Evolutionary conservation across 2,113 vertebrate genomes (phyloP).

Genomic region (Anolis sagrei): DNA sequence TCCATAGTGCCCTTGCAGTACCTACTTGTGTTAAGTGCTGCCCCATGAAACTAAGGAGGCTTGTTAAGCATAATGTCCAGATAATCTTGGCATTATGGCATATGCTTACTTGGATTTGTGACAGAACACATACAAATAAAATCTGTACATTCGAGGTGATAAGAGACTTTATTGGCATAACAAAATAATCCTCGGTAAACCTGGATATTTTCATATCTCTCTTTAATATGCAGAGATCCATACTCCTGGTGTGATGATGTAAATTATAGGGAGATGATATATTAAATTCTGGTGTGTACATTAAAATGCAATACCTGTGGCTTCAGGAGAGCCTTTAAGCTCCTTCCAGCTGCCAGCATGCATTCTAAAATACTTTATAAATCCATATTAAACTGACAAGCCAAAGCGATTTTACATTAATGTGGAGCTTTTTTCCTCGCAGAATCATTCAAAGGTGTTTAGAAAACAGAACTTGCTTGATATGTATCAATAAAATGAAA

Average conservation of each 20-base stretch:
- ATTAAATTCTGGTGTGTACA: conserved; percentile 68
- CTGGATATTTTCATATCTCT: conserved; percentile 34
- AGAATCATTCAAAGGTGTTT: conserved; percentile 57
- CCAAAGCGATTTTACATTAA: conserved; percentile 38
- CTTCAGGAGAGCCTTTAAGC: conserved; percentile 71
- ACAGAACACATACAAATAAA: accelerated
- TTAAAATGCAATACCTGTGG: conserved; percentile 64
- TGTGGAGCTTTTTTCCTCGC: conserved; percentile 51
- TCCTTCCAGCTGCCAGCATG: conserved; percentile 58
- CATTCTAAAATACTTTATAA: conserved; percentile 58
- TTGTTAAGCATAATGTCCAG: accelerated
- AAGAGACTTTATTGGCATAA: conserved; percentile 23
- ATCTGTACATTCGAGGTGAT: conserved; percentile 19
- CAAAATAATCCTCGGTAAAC: conserved; percentile 57
- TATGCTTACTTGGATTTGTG: conserved; percentile 6
- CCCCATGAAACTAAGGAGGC: neutral
- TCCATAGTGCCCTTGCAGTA: conserved; percentile 27
- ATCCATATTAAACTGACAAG: conserved; percentile 58
- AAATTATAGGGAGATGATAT: conserved; percentile 69
- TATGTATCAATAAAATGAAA: neutral
- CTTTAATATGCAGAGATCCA: conserved; percentile 66
- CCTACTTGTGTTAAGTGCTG: neutral
- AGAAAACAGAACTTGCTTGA: conserved; percentile 32
- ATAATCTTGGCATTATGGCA: neutral
- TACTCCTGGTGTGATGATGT: conserved; percentile 56